Evolutionary conservation across 2,888 invertebrate species (phyloP), one percentile per base, ranked within the genome.

Genomic region (Euplexia lucipara): DNA sequence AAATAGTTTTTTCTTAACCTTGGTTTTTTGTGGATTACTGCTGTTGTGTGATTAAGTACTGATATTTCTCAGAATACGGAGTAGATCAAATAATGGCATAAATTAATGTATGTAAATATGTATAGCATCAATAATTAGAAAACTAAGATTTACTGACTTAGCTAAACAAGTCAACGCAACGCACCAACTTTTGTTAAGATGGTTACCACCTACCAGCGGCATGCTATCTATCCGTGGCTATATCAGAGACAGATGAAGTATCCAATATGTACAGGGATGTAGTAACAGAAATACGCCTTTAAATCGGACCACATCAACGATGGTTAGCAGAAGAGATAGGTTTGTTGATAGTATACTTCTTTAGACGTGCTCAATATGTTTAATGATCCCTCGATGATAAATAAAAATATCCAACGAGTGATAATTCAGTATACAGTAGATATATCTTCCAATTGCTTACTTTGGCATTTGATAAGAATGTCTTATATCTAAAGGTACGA

Each of bases 391-490:
- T 10, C 64, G 3, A 42, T 34, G 26, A 34, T 14, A n/a, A 39
- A 7, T 16, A 16, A 34, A 9, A 6, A 51, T 18, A 60, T 30
- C 10, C 41, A 34, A 34, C 4, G 9, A 47, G 20, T 41, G 12
- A 30, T 59, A 59, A 58, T 20, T 37, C 12, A 22, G 49, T 16
- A 52, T 10, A 41, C 4, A 30, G 32, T 41, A 22, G 20, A 32
- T 32, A 10, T 9, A 16, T n/a, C 26, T 26, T 18, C 14, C 7
- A 26, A 39, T 37, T 22, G 22, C 12, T 41, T 16, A 12, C 10
- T 53, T n/a, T 26, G 22, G n/a, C n/a, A 16, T 34, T 35, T 14
- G 30, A 35, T 68, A 68, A 16, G 8, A 16, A 41, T 26, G 10
- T 39, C 34, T n/a, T 18, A 0, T 35, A 18, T 30, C 35, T 14